Percentiles rank a stretch among this genome's conserved stretches.
Conservation (phyloP, 2,888 invertebrate genomes). For the Liopterus haemorrhoidalis region DNA sequence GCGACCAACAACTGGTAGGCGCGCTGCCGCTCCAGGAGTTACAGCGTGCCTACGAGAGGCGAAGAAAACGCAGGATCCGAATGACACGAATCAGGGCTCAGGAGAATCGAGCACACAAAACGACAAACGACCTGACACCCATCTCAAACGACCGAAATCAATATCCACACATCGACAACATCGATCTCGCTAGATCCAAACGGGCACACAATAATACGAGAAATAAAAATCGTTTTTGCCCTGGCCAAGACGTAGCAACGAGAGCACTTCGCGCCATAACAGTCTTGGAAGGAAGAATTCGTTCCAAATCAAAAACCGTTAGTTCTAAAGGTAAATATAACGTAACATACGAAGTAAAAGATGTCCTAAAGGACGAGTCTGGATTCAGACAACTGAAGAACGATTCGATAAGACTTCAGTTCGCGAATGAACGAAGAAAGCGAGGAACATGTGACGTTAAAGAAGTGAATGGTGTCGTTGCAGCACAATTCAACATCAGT, state of each 20-base stretch:
- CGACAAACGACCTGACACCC: constrained; percentile 10
- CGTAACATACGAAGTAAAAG: constrained; percentile 60
- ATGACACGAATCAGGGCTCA: background rate
- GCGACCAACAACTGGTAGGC: constrained; percentile 8
- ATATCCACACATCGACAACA: too few species aligned
- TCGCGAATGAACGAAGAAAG: constrained; percentile 42
- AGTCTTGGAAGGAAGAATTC: constrained; percentile 55
- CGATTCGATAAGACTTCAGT: constrained; percentile 50
- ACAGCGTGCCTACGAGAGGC: constrained; percentile 11
- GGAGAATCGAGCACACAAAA: background rate
- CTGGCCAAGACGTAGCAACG: constrained; percentile 58
- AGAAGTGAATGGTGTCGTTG: constrained; percentile 44
- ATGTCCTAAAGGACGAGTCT: constrained; percentile 56
- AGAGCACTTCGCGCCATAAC: constrained; percentile 60
- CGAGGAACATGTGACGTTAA: constrained; percentile 33
- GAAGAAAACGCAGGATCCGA: constrained; percentile 15
- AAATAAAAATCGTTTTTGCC: constrained; percentile 48
- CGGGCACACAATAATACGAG: background rate
- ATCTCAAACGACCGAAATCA: too few species aligned
- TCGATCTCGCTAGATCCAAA: constrained; percentile 7
- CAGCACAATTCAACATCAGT: constrained; percentile 52
- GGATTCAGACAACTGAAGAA: constrained; percentile 45
- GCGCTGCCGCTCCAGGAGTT: too few species aligned
- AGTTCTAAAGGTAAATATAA: constrained; percentile 49
- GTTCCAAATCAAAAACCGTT: constrained; percentile 48